Percentiles rank a stretch among this genome's conserved stretches.
Conservation (phyloP, 2,113 vertebrate species). For the Nannospalax galili region DNA sequence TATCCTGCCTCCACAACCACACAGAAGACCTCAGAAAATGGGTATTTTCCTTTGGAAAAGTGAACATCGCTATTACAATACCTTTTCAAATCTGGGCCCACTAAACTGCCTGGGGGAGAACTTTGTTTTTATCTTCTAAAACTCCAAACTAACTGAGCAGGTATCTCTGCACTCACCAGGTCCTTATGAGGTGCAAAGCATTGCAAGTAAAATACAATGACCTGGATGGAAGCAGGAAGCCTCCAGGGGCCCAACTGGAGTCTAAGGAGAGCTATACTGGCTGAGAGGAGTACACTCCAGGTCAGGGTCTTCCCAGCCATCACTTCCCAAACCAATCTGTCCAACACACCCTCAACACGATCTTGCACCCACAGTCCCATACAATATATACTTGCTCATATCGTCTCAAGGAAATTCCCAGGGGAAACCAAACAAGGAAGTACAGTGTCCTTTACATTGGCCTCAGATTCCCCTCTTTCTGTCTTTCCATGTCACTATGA, state of each 20-base stretch:
- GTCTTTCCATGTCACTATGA: not conserved
- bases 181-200: not conserved
- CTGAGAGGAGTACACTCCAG: not conserved
- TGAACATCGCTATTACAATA: not conserved
- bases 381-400: not conserved
- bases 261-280: not conserved
- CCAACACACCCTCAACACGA: not conserved
- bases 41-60: constrained; percentile 12
- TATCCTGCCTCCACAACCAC: not conserved
- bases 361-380: not conserved
- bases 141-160: constrained; percentile 1
- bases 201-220: not conserved
- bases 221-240: not conserved
- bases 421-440: not conserved
- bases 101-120: not conserved
- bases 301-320: not conserved
- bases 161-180: not conserved
- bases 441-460: not conserved
- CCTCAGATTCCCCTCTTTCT: not conserved
- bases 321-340: not conserved
- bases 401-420: not conserved
- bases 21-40: not conserved
- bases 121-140: constrained; percentile 2
- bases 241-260: not conserved
- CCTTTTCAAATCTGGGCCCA: not conserved